Evolutionary conservation across 2,113 vertebrate species (phyloP), one percentile per base, ranked within the genome.

Genomic region (Nettapus auritus): DNA sequence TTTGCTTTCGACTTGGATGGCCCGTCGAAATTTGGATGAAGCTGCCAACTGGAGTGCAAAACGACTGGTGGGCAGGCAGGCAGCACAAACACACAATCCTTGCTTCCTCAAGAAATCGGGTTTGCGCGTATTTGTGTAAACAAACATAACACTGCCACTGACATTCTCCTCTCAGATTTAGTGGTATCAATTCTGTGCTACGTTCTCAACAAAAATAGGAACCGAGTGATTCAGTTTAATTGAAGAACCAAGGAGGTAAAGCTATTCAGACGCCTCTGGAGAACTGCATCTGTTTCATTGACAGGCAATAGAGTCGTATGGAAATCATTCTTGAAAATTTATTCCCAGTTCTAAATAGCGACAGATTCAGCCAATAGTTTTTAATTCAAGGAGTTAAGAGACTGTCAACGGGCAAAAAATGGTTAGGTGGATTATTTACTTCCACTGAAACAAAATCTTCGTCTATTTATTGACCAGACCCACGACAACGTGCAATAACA

Each of bases 401-500:
- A 44, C 23, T 4, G 7, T 14, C 90, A 67, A 59, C 21, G 42
- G 67, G 77, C 23, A 44, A 84, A 73, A 89, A 81, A 50, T 5
- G 13, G 52, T n/a, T 1, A 2, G 1, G 21, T 34, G 38, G 74
- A 9, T 70, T 25, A 82, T 70, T 82, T 77, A 48, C 16, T 4
- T 11, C 9, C 69, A 29, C 13, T 1, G 16, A 31, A 78, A 76
- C 8, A 76, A 20, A 85, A 22, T 7, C 40, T 23, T 53, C 62
- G 18, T 34, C 21, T 48, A 8, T 20, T 44, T 63, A 13, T 10
- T 21, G 57, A 57, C n/a, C 63, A 68, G n/a, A 46, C 7, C 22
- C 40, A 40, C 0, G 0, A 25, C 0, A 3, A n/a, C 21, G 8
- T 7, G 16, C 1, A 1, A 40, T 69, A 59, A 33, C 44, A n/a